These are phyloP conservation scores for Tretioscincus oriximinensis DNA, from an alignment of 2,113 vertebrate species.

Conservation along the genomic window DNA sequence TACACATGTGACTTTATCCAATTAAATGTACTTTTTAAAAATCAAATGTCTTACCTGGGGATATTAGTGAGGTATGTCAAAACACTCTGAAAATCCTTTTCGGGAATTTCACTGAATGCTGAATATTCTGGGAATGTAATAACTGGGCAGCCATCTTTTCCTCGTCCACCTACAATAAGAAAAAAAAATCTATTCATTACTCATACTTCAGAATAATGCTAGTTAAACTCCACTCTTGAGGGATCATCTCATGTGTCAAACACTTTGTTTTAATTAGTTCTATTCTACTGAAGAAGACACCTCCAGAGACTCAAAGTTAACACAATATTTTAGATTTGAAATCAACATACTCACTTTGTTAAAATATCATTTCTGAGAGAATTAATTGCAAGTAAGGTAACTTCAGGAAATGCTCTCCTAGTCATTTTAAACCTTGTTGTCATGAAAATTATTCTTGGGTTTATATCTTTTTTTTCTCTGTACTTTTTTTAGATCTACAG, in stretches of 20 bases:
- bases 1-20: background rate
- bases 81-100: slow-evolving; percentile 93
- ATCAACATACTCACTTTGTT: background rate
- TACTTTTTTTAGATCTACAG: background rate
- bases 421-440: background rate
- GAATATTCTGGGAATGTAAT: slow-evolving; percentile 97
- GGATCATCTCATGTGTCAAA: background rate
- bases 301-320: background rate
- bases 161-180: slow-evolving; percentile 84
- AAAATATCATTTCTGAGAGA: background rate
- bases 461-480: background rate
- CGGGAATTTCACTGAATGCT: slow-evolving; percentile 88
- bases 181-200: background rate
- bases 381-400: too few relatives aligned
- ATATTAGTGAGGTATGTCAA: slow-evolving; percentile 93
- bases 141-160: slow-evolving; percentile 89
- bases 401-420: background rate
- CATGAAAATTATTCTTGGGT: background rate
- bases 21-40: slow-evolving; percentile 7
- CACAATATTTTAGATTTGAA: background rate
- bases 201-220: background rate
- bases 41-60: slow-evolving; percentile 78
- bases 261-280: background rate
- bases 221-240: background rate
- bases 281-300: background rate